phyloP scores from a whole-genome alignment of 2,888 invertebrate genomes.

The Drosophila demipolita region DNA sequence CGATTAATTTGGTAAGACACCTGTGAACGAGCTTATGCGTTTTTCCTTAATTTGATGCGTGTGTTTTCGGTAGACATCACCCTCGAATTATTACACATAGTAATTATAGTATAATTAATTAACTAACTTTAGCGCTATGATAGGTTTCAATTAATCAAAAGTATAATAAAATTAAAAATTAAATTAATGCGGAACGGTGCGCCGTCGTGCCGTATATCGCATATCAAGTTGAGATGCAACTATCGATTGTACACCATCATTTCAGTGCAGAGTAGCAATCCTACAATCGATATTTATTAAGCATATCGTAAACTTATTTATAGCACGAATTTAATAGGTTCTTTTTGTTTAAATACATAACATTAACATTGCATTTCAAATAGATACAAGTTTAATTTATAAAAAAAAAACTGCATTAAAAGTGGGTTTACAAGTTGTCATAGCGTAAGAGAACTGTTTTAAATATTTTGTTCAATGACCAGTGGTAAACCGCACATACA shows the following conservation, averaged over 20 bases:
- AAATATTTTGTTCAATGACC: constrained; percentile 22
- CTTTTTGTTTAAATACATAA: constrained; percentile 60
- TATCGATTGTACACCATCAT: constrained; percentile 21
- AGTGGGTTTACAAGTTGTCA: constrained; percentile 19
- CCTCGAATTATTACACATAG: neutral
- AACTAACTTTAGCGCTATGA: neutral
- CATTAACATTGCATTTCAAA: constrained; percentile 24
- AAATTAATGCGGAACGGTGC: neutral
- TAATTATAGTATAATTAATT: neutral
- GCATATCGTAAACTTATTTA: constrained; percentile 52
- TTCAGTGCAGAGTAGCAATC: constrained; percentile 10
- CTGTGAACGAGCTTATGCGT: neutral
- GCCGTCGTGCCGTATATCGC: too few relatives aligned
- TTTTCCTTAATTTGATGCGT: neutral
- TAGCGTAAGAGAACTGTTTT: neutral
- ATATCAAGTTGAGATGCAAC: too few relatives aligned
- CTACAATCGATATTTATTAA: constrained; percentile 38
- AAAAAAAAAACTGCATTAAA: constrained; percentile 34
- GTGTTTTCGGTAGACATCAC: neutral
- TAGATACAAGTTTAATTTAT: constrained; percentile 13
- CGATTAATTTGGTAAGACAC: neutral
- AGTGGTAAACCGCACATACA: constrained; percentile 42
- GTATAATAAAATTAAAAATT: too few relatives aligned
- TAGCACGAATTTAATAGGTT: constrained; percentile 56
- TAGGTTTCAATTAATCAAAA: neutral